Conservation (phyloP, 2,113 vertebrate species). For the Ptilorrhoa leucosticta region DNA sequence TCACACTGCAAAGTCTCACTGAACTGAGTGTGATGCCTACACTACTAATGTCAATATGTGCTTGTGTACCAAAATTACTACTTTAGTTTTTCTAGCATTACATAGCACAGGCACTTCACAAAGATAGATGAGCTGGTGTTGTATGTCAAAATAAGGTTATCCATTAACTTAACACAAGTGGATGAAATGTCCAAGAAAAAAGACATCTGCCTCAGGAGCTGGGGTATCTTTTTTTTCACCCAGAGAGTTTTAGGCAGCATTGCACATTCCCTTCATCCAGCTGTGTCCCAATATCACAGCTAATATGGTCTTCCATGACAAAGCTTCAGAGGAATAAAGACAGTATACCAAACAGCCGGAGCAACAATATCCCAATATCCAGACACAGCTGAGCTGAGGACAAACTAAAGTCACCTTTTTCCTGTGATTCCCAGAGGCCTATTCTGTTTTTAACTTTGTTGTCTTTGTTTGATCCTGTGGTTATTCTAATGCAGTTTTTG, state of each 20-base stretch:
- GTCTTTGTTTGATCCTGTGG: neutral
- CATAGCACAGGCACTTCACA: neutral
- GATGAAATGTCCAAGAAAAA: neutral
- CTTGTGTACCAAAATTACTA: neutral
- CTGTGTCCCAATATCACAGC: neutral
- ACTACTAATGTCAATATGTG: neutral
- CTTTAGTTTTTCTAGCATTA: neutral
- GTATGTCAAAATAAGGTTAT: neutral
- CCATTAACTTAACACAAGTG: neutral
- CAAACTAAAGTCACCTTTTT: slow-evolving; percentile 30
- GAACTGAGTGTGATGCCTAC: neutral
- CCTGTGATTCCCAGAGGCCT: neutral
- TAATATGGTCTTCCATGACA: neutral
- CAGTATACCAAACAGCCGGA: neutral
- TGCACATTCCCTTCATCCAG: neutral
- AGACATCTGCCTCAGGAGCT: neutral
- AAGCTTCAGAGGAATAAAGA: neutral
- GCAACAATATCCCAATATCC: neutral
- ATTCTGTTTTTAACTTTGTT: slow-evolving; percentile 31
- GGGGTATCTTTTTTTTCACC: neutral
- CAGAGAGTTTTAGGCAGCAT: neutral
- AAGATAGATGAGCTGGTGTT: neutral
- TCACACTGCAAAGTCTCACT: neutral
- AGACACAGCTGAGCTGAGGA: neutral
- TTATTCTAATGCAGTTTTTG: neutral